A percentile compares a stretch with the other conserved stretches of the same genome.
Evolutionary conservation across 2,888 invertebrate species (phyloP).

Genomic region (Xylota segnis): DNA sequence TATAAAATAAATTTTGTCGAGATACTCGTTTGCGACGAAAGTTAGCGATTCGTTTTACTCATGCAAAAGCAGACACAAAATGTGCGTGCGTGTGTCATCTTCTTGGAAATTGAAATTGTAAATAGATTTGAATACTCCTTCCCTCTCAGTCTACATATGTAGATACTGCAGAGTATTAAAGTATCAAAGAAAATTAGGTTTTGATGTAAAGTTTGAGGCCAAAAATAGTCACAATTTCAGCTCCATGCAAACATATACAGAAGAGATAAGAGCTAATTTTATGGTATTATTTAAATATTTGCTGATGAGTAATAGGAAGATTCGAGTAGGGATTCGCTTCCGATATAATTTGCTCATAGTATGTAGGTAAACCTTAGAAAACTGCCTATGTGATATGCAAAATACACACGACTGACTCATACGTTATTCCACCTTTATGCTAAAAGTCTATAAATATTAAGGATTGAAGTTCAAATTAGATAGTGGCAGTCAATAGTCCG

Average conservation of each 20-base stretch:
- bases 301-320: too few species aligned
- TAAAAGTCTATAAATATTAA: too few species aligned
- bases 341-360: too few species aligned
- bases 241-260: neutral
- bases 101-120: slow-evolving; percentile 21
- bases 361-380: too few species aligned
- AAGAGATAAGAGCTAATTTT: neutral
- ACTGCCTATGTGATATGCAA: too few species aligned
- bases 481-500: too few species aligned
- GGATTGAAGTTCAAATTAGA: too few species aligned
- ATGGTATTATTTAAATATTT: neutral
- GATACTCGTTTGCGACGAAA: neutral
- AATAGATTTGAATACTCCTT: slow-evolving; percentile 5
- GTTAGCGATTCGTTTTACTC: slow-evolving; percentile 12
- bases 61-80: slow-evolving; percentile 1
- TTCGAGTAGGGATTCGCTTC: too few species aligned
- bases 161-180: neutral
- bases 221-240: neutral
- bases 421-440: too few species aligned
- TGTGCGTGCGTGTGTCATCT: slow-evolving; percentile 14
- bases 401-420: too few species aligned
- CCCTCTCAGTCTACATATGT: neutral
- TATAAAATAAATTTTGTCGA: neutral
- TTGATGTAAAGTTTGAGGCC: neutral
- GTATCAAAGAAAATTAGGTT: neutral